Evolutionary conservation across 2,888 invertebrate species (phyloP).

Genomic region (Horisme vitalbata): DNA sequence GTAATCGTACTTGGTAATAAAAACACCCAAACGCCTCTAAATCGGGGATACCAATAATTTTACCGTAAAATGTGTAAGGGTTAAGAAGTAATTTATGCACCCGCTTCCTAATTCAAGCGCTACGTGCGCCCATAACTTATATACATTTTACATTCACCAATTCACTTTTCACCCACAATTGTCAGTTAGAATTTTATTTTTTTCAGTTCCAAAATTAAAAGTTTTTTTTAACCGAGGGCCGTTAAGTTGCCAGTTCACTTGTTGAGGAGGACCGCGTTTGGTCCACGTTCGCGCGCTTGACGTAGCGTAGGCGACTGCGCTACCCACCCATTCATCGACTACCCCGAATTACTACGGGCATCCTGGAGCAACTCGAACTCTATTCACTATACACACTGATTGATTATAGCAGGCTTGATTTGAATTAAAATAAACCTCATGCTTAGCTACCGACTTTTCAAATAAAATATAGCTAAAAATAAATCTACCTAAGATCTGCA

Average conservation of each 20-base stretch:
- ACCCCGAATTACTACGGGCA: conserved; percentile 47
- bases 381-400: conserved; percentile 34
- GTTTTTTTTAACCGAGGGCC: conserved; percentile 21
- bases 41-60: conserved; percentile 26
- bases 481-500: no score
- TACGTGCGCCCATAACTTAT: conserved; percentile 16
- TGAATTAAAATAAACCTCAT: no score
- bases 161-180: conserved; percentile 14
- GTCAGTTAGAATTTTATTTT: background rate
- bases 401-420: no score
- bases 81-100: conserved; percentile 28
- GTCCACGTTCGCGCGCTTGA: conserved; percentile 73
- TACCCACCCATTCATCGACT: conserved; percentile 71
- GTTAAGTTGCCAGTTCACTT: conserved; percentile 53
- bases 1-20: background rate
- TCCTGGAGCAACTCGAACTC: conserved; percentile 49
- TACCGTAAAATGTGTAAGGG: conserved; percentile 28
- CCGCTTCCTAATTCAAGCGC: conserved; percentile 16
- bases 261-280: conserved; percentile 58
- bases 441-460: no score
- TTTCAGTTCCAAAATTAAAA: background rate
- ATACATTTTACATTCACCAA: conserved; percentile 7
- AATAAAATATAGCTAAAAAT: no score
- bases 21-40: conserved; percentile 12
- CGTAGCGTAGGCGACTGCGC: conserved; percentile 78